phyloP scores from a whole-genome alignment of 2,113 vertebrate species.

The Mesitornis unicolor region DNA sequence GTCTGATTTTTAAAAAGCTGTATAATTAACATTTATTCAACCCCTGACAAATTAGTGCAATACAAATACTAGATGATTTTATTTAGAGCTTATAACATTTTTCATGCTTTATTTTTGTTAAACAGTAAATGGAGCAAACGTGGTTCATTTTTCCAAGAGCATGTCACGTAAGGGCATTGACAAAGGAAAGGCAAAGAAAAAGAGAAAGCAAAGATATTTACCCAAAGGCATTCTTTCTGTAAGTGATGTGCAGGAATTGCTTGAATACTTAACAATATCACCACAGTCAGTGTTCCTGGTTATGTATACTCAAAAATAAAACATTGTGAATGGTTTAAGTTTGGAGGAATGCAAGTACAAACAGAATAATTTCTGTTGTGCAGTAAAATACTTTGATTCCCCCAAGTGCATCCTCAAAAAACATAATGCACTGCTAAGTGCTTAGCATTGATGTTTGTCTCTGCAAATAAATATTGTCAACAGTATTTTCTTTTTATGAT shows the following conservation, averaged over 20 bases:
- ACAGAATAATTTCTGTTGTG: conserved; percentile 7
- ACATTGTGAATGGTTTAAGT: conserved; percentile 17
- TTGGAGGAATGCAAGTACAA: conserved; percentile 33
- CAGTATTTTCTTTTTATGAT: conserved; percentile 71
- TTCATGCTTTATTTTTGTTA: conserved; percentile 57
- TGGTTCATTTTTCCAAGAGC: conserved; percentile 20
- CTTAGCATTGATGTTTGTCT: conserved; percentile 70
- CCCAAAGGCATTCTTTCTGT: conserved; percentile 40
- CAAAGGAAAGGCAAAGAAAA: conserved; percentile 21
- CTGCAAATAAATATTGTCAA: conserved; percentile 71
- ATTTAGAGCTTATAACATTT: conserved; percentile 65
- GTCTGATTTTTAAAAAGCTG: conserved; percentile 75
- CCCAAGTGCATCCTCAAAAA: conserved; percentile 53
- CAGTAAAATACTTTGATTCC: conserved; percentile 70
- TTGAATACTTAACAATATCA: conserved; percentile 41
- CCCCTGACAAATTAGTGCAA: conserved; percentile 59
- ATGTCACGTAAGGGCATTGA: conserved; percentile 23
- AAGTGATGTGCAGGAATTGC: conserved; percentile 48
- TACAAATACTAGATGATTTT: conserved; percentile 58
- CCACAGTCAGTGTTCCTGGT: conserved; percentile 15
- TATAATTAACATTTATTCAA: conserved; percentile 78
- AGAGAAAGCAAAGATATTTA: conserved; percentile 41
- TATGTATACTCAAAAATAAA: conserved; percentile 42
- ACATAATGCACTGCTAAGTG: conserved; percentile 62
- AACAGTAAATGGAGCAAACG: conserved; percentile 44